Conservation (phyloP, 2,888 invertebrate genomes). For the Andrena flavipes region DNA sequence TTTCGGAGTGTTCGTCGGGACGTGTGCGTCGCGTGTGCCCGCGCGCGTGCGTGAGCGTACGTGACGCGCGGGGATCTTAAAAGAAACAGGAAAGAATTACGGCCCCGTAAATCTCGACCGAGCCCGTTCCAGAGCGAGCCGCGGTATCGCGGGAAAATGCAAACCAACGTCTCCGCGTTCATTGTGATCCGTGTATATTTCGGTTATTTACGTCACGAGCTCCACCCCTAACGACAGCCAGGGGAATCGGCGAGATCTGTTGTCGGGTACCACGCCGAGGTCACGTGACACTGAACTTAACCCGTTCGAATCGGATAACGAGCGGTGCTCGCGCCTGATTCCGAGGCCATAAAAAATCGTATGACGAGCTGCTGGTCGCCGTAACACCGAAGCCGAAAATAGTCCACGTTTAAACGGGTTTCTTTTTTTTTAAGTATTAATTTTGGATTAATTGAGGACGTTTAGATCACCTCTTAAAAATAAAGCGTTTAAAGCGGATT, state of each 20-base stretch:
- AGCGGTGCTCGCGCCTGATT: too few species aligned
- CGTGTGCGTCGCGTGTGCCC: constrained; percentile 13
- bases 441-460: too few species aligned
- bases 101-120: constrained; percentile 55
- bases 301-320: too few species aligned
- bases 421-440: too few species aligned
- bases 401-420: too few species aligned
- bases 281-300: constrained; percentile 20
- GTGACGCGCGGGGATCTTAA: constrained; percentile 37
- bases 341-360: too few species aligned
- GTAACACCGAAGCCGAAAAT: too few species aligned
- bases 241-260: constrained; percentile 6
- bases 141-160: constrained; percentile 43
- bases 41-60: not conserved
- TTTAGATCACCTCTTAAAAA: too few species aligned
- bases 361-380: too few species aligned
- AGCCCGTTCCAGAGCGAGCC: constrained; percentile 48
- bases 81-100: constrained; percentile 62
- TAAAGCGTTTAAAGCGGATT: too few species aligned
- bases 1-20: constrained; percentile 35
- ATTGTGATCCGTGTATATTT: constrained; percentile 55
- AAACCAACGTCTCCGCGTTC: constrained; percentile 39
- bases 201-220: constrained; percentile 49
- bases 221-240: constrained; percentile 1
- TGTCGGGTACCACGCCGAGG: constrained; percentile 12